A percentile compares a stretch with the other conserved stretches of the same genome.
Conservation (phyloP, 2,797 vertebrate genomes). For the Vespertilio murinus region DNA sequence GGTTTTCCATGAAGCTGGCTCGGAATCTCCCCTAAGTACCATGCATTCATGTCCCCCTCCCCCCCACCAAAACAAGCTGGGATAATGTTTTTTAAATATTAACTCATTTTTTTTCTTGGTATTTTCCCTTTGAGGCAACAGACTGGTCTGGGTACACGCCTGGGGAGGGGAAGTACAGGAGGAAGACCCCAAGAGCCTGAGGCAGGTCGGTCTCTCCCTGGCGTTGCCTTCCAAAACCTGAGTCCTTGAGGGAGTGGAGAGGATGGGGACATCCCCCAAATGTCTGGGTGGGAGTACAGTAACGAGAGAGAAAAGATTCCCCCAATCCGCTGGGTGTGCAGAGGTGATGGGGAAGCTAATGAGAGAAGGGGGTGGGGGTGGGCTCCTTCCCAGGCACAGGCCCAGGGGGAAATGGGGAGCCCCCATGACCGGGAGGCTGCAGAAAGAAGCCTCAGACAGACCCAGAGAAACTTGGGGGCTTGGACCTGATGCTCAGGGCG, state of each 20-base stretch:
- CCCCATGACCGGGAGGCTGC: not conserved
- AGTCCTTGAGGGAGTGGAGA: not conserved
- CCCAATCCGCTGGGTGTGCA: not conserved
- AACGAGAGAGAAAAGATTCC: not conserved
- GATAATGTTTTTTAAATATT: conserved; percentile 34
- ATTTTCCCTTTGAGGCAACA: not conserved
- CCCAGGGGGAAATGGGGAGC: not conserved
- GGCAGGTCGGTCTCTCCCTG: not conserved
- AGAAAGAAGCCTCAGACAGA: not conserved
- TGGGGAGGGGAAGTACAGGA: not conserved
- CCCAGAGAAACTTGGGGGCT: not conserved
- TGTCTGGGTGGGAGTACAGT: not conserved
- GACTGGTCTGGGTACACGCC: not conserved
- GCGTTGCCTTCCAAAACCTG: not conserved
- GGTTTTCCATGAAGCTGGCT: not conserved
- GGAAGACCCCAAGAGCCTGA: not conserved
- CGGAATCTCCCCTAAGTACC: not conserved
- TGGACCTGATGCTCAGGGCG: not conserved
- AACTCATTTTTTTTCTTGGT: not conserved
- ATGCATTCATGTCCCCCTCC: not conserved
- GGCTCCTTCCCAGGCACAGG: not conserved
- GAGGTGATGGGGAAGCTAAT: not conserved
- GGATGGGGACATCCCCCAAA: too few relatives aligned
- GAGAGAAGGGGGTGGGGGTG: not conserved
- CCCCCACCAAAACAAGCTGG: not conserved